These are phyloP conservation scores for Scleropages formosus DNA, from an alignment of 2,797 vertebrate species.

Conservation along the genomic window DNA sequence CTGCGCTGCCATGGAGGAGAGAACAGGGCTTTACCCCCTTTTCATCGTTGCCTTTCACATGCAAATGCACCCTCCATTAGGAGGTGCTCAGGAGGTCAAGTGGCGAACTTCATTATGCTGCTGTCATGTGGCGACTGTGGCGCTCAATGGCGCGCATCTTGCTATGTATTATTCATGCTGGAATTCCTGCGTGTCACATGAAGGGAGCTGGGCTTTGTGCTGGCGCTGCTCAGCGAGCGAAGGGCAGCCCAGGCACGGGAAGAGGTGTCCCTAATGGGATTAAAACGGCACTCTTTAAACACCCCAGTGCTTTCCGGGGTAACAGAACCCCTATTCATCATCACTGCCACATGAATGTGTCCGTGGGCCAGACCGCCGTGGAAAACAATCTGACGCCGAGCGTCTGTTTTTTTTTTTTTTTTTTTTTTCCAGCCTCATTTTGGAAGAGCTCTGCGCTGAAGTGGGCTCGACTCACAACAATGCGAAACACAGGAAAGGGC, in stretches of 20 bases:
- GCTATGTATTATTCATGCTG: constrained; percentile 75
- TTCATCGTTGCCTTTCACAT: constrained; percentile 71
- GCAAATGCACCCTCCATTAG: constrained; percentile 68
- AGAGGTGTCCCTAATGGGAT: constrained; percentile 49
- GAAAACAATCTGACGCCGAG: not conserved
- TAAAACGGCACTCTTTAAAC: constrained; percentile 48
- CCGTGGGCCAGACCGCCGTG: not conserved
- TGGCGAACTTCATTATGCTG: constrained; percentile 73
- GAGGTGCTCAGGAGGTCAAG: constrained; percentile 65
- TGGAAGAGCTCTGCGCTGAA: too few species aligned
- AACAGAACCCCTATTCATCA: constrained; percentile 24
- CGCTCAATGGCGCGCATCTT: constrained; percentile 60
- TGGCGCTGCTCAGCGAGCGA: constrained; percentile 34
- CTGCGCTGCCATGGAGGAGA: not conserved
- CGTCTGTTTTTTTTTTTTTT: not conserved
- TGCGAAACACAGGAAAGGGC: too few species aligned
- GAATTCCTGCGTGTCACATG: constrained; percentile 67
- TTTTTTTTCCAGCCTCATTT: not conserved
- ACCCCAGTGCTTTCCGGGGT: constrained; percentile 46
- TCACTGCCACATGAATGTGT: constrained; percentile 19
- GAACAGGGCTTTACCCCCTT: constrained; percentile 51
- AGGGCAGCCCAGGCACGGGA: constrained; percentile 34
- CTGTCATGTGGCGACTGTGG: constrained; percentile 73
- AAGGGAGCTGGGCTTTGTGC: constrained; percentile 43
- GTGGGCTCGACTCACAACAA: too few species aligned